Percentiles rank a stretch among this genome's conserved stretches.
These are phyloP conservation scores for Caenorhabditis doughertyi DNA, from an alignment of 2,888 invertebrate species.

Conservation along the genomic window DNA sequence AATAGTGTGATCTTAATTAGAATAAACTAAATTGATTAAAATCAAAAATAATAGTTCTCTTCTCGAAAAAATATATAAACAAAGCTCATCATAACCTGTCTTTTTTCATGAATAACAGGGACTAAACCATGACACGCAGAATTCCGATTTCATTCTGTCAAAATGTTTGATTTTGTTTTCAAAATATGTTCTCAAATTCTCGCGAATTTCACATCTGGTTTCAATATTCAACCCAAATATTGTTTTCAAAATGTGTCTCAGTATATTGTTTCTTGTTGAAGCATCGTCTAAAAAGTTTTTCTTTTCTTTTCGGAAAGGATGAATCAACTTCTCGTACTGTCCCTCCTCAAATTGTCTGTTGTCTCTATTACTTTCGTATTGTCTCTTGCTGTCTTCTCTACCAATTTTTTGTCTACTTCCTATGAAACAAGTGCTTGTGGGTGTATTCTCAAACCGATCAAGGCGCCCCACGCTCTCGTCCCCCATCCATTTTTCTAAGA, in stretches of 20 bases:
- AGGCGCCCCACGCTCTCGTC: conserved; percentile 34
- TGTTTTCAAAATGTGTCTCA: conserved; percentile 12
- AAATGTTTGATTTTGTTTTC: neutral
- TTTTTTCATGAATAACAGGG: too few relatives aligned
- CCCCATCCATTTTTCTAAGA: conserved; percentile 7
- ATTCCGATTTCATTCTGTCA: neutral
- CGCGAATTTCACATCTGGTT: neutral
- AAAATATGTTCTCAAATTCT: neutral
- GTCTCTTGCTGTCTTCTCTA: conserved; percentile 25
- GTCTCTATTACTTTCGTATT: conserved; percentile 20
- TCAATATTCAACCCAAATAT: conserved; percentile 12
- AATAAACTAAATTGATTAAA: too few relatives aligned
- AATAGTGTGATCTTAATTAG: too few relatives aligned
- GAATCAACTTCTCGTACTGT: conserved; percentile 44
- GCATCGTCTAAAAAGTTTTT: conserved; percentile 1
- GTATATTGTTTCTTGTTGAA: neutral
- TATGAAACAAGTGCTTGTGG: conserved; percentile 61
- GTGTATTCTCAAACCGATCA: conserved; percentile 56
- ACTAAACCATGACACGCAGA: too few relatives aligned
- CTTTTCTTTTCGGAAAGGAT: conserved; percentile 16
- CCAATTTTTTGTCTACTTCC: conserved; percentile 48
- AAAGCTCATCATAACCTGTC: too few relatives aligned
- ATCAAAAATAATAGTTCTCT: too few relatives aligned
- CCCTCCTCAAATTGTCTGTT: neutral
- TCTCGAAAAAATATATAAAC: too few relatives aligned